These are phyloP conservation scores for Caenorhabditis drosophilae DNA, from an alignment of 2,888 invertebrate genomes.

Conservation along the genomic window DNA sequence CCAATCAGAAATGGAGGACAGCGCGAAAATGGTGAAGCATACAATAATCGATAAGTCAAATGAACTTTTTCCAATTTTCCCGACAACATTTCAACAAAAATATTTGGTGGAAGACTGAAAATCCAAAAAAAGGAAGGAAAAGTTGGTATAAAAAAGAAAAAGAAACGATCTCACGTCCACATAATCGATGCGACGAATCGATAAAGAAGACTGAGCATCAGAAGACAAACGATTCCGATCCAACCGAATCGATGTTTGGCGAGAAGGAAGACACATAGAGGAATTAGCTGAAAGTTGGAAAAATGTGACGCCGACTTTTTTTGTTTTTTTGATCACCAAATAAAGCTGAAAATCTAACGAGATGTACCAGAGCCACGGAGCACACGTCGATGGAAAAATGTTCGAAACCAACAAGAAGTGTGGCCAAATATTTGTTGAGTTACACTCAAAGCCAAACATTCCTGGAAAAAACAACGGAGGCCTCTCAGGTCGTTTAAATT, in stretches of 20 bases:
- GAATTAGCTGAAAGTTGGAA: constrained; percentile 42
- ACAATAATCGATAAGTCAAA: constrained; percentile 26
- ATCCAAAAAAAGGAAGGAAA: no score
- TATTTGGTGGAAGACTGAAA: constrained; percentile 29
- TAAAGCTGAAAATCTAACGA: constrained; percentile 57
- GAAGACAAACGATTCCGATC: constrained; percentile 3
- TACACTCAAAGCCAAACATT: constrained; percentile 53
- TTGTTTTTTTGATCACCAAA: no score
- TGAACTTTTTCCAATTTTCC: constrained; percentile 25
- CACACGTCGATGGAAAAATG: constrained; percentile 48
- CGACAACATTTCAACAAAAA: constrained; percentile 39
- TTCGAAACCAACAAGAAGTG: constrained; percentile 52
- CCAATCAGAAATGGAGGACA: constrained; percentile 46
- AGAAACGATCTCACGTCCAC: no score
- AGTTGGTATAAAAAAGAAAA: no score
- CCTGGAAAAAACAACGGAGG: constrained; percentile 26
- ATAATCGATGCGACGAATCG: constrained; percentile 12
- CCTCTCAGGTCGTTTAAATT: no score
- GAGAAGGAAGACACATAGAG: constrained; percentile 29
- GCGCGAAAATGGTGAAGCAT: constrained; percentile 38
- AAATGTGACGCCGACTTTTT: no score
- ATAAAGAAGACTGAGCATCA: constrained; percentile 16
- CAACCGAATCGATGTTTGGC: constrained; percentile 14
- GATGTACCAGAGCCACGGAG: constrained; percentile 62
- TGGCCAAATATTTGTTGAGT: constrained; percentile 32